phyloP scores from a whole-genome alignment of 2,113 vertebrate genomes.

The Bathybates hornii region DNA sequence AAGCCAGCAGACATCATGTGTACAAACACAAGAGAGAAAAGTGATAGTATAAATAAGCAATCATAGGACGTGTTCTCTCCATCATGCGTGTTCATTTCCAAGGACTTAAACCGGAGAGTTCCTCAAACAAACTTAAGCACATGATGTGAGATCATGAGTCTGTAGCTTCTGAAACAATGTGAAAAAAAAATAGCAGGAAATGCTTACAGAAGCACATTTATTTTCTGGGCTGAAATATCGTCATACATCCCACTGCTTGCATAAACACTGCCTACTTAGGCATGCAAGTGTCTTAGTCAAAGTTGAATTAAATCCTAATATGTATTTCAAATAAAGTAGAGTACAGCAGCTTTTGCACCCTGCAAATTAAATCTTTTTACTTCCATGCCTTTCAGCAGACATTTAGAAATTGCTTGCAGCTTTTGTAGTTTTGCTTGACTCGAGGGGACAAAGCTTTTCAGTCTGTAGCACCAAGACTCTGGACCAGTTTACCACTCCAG shows the following conservation, averaged over 20 bases:
- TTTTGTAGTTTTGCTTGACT: not conserved
- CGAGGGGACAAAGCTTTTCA: not conserved
- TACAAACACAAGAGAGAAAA: slow-evolving; percentile 10
- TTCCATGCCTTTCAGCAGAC: not conserved
- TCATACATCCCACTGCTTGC: not conserved
- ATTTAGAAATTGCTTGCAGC: not conserved
- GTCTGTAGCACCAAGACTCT: not conserved
- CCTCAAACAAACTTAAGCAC: slow-evolving; percentile 28
- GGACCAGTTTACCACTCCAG: not conserved
- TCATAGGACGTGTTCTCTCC: not conserved
- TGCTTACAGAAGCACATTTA: slow-evolving; percentile 3
- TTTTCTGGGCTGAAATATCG: not conserved
- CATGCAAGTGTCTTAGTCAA: not conserved
- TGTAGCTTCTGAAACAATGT: not conserved
- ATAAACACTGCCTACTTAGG: not conserved
- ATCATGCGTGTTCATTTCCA: not conserved
- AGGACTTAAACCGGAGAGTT: not conserved
- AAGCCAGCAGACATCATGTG: not conserved
- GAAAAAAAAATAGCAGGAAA: not conserved
- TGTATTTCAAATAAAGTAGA: not conserved
- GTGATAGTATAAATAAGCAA: slow-evolving; percentile 7
- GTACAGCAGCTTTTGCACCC: not conserved
- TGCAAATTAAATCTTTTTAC: not conserved
- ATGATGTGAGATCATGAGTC: slow-evolving; percentile 27
- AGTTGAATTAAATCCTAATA: not conserved